Evolutionary conservation across 2,113 vertebrate species (phyloP).

Genomic region (Prunella fulvescens): DNA sequence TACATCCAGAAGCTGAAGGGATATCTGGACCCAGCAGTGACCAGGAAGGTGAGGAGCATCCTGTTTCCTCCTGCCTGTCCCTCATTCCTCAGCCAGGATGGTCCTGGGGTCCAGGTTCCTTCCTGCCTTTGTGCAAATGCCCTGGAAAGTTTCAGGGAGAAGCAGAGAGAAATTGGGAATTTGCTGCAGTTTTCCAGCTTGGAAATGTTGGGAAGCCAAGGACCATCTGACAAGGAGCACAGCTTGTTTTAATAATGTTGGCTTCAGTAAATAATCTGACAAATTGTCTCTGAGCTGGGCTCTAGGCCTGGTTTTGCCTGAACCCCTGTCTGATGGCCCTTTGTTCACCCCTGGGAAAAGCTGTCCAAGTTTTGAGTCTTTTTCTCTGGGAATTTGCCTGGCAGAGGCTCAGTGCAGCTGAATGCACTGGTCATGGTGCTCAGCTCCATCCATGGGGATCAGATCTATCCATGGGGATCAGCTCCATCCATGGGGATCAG

Average conservation of each 20-base stretch:
- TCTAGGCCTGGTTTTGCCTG: not conserved
- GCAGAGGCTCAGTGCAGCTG: not conserved
- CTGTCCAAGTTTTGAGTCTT: accelerated
- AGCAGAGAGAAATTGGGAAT: not conserved
- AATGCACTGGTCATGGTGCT: not conserved
- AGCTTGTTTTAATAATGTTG: not conserved
- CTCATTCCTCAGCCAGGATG: not conserved
- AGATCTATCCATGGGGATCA: not conserved
- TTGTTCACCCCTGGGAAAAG: accelerated
- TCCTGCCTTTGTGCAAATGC: not conserved
- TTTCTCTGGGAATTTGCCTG: not conserved
- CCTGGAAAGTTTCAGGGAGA: not conserved
- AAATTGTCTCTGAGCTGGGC: not conserved
- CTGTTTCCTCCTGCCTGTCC: not conserved
- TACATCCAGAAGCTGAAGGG: slow-evolving; percentile 95
- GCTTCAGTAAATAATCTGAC: not conserved
- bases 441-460: not conserved
- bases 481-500: not conserved
- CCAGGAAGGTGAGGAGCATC: slow-evolving; percentile 88
- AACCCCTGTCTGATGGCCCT: not conserved
- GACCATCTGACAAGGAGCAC: not conserved
- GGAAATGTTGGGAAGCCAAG: not conserved
- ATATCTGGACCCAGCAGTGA: slow-evolving; percentile 94
- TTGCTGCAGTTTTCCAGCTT: not conserved
- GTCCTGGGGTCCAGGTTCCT: not conserved